Base-by-base conservation (phyloP, 2,797 vertebrate species). In the Chanos chanos region DNA sequence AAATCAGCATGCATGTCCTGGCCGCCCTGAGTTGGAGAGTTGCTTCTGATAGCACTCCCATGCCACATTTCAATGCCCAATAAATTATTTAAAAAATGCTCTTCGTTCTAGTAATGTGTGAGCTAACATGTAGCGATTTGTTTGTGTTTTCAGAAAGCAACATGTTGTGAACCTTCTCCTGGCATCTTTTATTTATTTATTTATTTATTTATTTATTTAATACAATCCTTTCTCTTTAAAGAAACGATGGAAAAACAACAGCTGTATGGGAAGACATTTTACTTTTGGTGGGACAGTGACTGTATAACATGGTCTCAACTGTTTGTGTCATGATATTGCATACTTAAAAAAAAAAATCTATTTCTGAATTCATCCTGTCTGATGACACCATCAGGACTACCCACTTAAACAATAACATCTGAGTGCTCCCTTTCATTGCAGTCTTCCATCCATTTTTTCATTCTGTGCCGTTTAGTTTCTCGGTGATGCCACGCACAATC, bases 1-100 rank as follows among this genome's bases (percentile, higher is more conserved):
- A 72, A 70, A 64, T 76, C 64, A 70, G 67, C 73, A 77, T 45
- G 59, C 50, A 55, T 27, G 28, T 28, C 50, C 59, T 30, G 62
- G 59, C 71, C 68, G 64, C 12, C 16, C 49, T 56, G 49, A 61
- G 41, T 53, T 10, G 24, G 48, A 8, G 39, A 44, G 68, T 57
- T 65, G 40, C 6, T 36, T 51, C 15, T 44, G 22, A 65, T 37
- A n/a, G 58, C 6, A 6, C 19, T 40, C 51, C 36, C 12, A 5
- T 3, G 2, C 31, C 31, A 22, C 13, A 18, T 31, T 24, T 52
- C 33, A 9, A 12, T 4, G 9, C 7, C 25, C 18, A 27, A 49
- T 31, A 24, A 49, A 31, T 49, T 31, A 49, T 49, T n/a, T 49
- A 49, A 49, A 28, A 4, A 9, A 19, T 7, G 8, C 16, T 30